A percentile compares a stretch with the other conserved stretches of the same genome.
Evolutionary conservation across 1,140 invertebrate genomes (phyloP).

Genomic region (Drosophila pandora): DNA sequence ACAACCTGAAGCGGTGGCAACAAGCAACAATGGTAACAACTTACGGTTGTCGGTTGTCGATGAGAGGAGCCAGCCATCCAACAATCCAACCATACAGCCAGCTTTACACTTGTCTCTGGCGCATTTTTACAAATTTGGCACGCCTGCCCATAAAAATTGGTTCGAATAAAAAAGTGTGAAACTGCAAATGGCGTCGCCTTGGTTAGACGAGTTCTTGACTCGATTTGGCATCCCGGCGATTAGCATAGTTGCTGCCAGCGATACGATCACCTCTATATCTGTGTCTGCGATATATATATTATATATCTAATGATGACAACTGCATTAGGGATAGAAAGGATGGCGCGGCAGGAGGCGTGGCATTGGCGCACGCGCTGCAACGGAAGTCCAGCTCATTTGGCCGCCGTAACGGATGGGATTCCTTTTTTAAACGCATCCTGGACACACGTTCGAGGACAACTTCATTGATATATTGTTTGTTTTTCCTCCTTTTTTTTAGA

Average conservation of each 20-base stretch:
- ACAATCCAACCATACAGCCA: background rate
- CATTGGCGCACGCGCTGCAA: constrained; percentile 64
- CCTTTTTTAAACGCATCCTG: constrained; percentile 80
- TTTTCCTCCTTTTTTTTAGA: constrained; percentile 42
- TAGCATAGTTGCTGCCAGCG: constrained; percentile 71
- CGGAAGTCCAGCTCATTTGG: constrained; percentile 79
- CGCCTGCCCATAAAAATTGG: constrained; percentile 80
- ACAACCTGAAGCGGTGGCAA: constrained; percentile 47
- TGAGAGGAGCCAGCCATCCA: constrained; percentile 16
- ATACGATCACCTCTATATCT: constrained; percentile 1
- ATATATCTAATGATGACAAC: constrained; percentile 52
- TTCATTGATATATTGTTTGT: constrained; percentile 73
- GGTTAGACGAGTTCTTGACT: constrained; percentile 72
- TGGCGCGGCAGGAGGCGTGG: constrained; percentile 40
- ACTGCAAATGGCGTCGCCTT: constrained; percentile 80
- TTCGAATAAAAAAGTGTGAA: constrained; percentile 78
- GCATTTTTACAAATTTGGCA: constrained; percentile 81
- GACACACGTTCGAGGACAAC: constrained; percentile 72
- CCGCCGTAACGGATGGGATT: constrained; percentile 69
- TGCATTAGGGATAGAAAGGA: constrained; percentile 53
- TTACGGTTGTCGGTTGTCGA: constrained; percentile 1
- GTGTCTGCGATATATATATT: constrained; percentile 13
- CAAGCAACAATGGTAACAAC: constrained; percentile 33
- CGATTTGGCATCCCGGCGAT: constrained; percentile 68
- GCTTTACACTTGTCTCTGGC: constrained; percentile 76